phyloP scores from a whole-genome alignment of 2,797 vertebrate genomes.

The Chelon auratus region DNA sequence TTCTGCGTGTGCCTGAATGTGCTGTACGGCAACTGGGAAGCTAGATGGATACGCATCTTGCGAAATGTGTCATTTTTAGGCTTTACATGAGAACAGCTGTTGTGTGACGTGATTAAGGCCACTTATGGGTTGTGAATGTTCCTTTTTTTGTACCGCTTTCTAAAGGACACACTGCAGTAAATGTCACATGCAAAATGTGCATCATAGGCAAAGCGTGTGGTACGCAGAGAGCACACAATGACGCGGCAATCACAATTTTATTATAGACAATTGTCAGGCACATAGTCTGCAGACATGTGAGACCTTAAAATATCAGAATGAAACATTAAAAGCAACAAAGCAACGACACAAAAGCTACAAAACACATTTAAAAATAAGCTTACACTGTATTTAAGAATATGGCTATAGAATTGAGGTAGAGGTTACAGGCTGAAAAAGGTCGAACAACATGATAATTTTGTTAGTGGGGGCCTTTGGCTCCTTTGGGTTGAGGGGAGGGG shows the following conservation, averaged over 20 bases:
- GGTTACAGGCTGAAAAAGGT: background rate
- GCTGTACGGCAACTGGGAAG: slow-evolving; percentile 30
- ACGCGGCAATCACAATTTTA: background rate
- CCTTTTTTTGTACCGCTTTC: background rate
- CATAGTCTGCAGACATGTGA: background rate
- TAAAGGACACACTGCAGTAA: background rate
- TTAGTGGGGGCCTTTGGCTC: no score
- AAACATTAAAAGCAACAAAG: slow-evolving; percentile 6
- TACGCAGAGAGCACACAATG: background rate
- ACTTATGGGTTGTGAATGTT: background rate
- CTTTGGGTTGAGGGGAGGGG: no score
- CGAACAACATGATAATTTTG: no score
- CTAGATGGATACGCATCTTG: background rate
- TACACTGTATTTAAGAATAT: background rate
- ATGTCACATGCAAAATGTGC: background rate
- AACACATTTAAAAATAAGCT: background rate
- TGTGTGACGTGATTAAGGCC: background rate
- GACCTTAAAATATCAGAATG: background rate
- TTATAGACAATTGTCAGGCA: background rate
- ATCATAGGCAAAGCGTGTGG: background rate
- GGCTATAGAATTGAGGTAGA: background rate
- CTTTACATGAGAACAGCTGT: background rate
- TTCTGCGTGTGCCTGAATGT: slow-evolving; percentile 42
- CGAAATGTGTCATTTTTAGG: background rate
- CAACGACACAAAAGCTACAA: background rate